A percentile compares a stretch with the other conserved stretches of the same genome.
phyloP scores from a whole-genome alignment of 2,888 invertebrate species.

The Iphiclides podalirius region DNA sequence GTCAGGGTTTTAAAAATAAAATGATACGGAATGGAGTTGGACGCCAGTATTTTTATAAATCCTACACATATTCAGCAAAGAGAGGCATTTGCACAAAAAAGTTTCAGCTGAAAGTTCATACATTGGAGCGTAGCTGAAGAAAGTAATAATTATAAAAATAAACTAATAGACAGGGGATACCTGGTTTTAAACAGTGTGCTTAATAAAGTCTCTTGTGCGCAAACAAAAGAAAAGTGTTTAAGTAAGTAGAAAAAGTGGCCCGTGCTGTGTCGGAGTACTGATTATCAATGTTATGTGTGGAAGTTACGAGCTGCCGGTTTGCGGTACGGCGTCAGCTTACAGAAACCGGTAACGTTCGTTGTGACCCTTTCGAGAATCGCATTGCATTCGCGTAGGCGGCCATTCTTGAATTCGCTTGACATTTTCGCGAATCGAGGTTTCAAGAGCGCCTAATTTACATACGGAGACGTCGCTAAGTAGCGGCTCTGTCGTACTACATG shows the following conservation, averaged over 20 bases:
- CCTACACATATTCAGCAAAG: neutral
- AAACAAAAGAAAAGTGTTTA: constrained; percentile 26
- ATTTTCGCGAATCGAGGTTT: constrained; percentile 17
- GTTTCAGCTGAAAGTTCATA: too few species aligned
- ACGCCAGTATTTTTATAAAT: neutral
- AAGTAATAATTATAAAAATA: too few species aligned
- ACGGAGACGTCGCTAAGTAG: neutral
- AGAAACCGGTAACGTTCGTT: constrained; percentile 21
- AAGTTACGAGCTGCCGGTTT: constrained; percentile 21
- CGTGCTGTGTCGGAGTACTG: neutral
- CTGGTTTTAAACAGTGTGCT: too few species aligned
- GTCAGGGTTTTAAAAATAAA: neutral
- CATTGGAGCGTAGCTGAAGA: too few species aligned
- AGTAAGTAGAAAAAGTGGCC: constrained; percentile 1
- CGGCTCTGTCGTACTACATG: too few species aligned
- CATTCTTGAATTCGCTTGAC: constrained; percentile 11
- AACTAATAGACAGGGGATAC: too few species aligned
- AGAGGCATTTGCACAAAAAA: too few species aligned
- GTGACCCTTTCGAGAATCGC: constrained; percentile 15
- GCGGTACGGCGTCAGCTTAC: constrained; percentile 21
- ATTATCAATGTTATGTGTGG: constrained; percentile 30
- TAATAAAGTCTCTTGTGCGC: too few species aligned
- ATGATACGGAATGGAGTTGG: neutral
- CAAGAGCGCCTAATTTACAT: constrained; percentile 17
- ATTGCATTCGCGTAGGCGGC: constrained; percentile 15